Conservation (phyloP, 2,888 invertebrate genomes). For the Netelia fuscicornis region DNA sequence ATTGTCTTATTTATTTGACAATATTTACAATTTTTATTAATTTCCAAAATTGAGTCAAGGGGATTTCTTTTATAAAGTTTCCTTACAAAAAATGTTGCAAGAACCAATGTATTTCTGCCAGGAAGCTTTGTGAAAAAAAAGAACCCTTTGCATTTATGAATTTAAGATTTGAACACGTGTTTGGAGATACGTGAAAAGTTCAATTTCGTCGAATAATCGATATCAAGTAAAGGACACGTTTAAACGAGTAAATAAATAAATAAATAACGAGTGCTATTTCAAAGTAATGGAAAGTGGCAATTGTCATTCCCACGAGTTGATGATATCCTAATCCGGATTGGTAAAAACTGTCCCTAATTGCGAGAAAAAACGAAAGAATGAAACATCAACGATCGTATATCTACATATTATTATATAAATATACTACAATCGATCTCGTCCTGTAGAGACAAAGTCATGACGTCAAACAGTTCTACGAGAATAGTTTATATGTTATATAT, state of each 20-base stretch:
- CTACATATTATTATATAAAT: background rate
- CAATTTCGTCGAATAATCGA: background rate
- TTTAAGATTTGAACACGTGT: background rate
- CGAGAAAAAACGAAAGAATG: constrained; percentile 1
- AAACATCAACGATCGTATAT: constrained; percentile 44
- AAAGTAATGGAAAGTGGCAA: background rate
- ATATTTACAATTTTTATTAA: background rate
- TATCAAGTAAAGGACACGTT: background rate
- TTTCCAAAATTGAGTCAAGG: background rate
- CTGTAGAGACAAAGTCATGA: constrained; percentile 3
- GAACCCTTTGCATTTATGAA: background rate
- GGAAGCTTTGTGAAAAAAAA: background rate
- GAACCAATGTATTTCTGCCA: background rate
- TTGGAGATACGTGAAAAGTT: background rate
- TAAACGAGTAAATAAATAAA: background rate
- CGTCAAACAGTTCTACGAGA: constrained; percentile 42
- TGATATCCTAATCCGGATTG: constrained; percentile 28
- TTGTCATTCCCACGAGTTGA: constrained; percentile 12
- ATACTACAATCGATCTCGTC: constrained; percentile 26
- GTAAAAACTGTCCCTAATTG: constrained; percentile 10
- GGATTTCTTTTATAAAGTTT: background rate
- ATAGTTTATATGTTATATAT: constrained; percentile 64
- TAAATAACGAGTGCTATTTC: constrained; percentile 2
- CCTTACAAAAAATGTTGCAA: background rate
- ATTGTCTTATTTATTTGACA: background rate